Conservation (phyloP, 2,797 vertebrate species). For the Eulemur mongoz region DNA sequence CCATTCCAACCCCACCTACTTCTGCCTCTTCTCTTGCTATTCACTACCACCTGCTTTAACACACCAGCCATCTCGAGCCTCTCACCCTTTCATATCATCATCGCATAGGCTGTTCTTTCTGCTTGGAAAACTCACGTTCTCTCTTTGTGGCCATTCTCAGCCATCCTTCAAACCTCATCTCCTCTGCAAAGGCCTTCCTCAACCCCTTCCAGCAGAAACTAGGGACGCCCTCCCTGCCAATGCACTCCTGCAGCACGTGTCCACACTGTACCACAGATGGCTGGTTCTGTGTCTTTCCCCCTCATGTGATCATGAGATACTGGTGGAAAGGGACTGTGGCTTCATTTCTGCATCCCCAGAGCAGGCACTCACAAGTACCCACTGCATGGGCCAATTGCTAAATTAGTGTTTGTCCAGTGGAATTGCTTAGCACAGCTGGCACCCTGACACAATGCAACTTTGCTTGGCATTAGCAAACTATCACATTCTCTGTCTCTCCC, state of each 20-base stretch:
- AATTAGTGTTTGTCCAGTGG: background rate
- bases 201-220: background rate
- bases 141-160: background rate
- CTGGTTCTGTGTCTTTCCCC: background rate
- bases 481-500: constrained; percentile 44
- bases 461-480: background rate
- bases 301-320: background rate
- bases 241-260: background rate
- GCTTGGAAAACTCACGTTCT: background rate
- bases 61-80: background rate
- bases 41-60: background rate
- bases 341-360: background rate
- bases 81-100: background rate
- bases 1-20: background rate
- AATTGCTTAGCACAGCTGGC: background rate
- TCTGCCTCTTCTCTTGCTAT: background rate
- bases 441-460: constrained; percentile 53
- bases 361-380: background rate
- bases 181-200: background rate
- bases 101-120: background rate
- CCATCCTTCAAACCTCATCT: background rate
- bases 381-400: background rate
- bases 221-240: too few species aligned
- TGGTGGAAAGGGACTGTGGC: background rate
- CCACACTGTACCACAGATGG: background rate